Evolutionary conservation across 2,113 vertebrate species (phyloP), one percentile per base, ranked within the genome.

Genomic region (Argyrosomus japonicus): DNA sequence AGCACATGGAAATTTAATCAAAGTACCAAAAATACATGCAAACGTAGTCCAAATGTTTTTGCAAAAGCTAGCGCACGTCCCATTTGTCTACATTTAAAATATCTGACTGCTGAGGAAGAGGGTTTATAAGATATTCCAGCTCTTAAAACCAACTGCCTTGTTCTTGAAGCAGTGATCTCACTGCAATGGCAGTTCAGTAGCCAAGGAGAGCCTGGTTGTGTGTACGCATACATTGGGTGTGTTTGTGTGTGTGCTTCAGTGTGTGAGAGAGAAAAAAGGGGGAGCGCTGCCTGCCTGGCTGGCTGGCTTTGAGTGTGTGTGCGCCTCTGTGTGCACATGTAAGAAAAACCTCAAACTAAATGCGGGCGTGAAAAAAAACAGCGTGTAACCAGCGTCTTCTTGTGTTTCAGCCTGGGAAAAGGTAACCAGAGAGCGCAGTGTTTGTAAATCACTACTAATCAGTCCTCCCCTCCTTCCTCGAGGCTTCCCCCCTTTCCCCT

Each of bases 141-240:
- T 85, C 70, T 77, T 53, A 68, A 87, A 91, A 69, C 63, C 40
- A 48, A 86, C 75, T 56, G 83, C 75, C 87, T 85, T 85, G 90
- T 91, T 90, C 80, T 88, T 72, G 32, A 77, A 89, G 75, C 32
- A 45, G 84, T 94, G 93, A 95, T 93, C 93, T 95, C 93, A 93
- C 86, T 90, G 86, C 89, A 89, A 89, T 84, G 91, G 92, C 89
- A 94, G 92, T 92, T 92, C 75, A 88, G 91, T 92, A 88, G 85
- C 80, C 86, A 94, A 80, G 85, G 88, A 94, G 91, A 82, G 86
- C 68, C 54, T 68, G 88, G 76, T 75, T 68, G 68, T 72, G 87
- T 85, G 83, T 80, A 68, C 69, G 86, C 56, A 78, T 86, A 83
- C 47, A 47, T 86, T 87, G 87, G 62, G 57, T 82, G 76, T 87